Evolutionary conservation across 2,797 vertebrate species (phyloP).

Genomic region (Xerus rutilus): DNA sequence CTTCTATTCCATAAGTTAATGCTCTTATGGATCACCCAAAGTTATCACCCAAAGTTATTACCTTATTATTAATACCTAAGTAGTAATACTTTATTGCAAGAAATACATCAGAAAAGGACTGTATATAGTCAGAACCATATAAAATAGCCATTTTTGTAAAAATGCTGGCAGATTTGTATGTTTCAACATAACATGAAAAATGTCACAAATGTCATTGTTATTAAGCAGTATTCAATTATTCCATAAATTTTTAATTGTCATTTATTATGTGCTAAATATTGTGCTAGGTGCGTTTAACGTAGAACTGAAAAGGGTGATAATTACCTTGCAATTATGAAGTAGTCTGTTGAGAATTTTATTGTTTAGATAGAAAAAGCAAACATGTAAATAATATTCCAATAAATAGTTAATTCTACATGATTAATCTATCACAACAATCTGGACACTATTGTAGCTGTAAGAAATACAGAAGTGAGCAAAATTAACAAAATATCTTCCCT

Average conservation of each 20-base stretch:
- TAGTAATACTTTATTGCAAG: not conserved
- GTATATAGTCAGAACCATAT: not conserved
- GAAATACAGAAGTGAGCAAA: not conserved
- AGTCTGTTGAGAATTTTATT: not conserved
- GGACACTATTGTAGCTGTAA: not conserved
- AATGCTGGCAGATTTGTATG: not conserved
- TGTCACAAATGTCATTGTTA: not conserved
- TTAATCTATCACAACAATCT: not conserved
- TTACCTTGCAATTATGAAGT: not conserved
- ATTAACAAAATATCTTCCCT: not conserved
- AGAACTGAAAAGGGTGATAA: not conserved
- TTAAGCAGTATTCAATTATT: not conserved
- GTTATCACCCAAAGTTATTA: not conserved
- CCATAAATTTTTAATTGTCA: not conserved
- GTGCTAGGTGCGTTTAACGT: not conserved
- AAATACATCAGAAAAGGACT: not conserved
- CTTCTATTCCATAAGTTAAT: not conserved
- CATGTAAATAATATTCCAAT: not conserved
- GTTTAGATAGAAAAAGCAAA: constrained; percentile 15
- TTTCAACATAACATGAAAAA: not conserved
- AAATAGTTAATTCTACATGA: not conserved
- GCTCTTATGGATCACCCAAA: not conserved
- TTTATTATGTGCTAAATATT: not conserved
- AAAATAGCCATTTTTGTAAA: not conserved
- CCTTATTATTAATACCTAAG: not conserved